Conservation (phyloP, 2,113 vertebrate species). For the Halcyon senegalensis region DNA sequence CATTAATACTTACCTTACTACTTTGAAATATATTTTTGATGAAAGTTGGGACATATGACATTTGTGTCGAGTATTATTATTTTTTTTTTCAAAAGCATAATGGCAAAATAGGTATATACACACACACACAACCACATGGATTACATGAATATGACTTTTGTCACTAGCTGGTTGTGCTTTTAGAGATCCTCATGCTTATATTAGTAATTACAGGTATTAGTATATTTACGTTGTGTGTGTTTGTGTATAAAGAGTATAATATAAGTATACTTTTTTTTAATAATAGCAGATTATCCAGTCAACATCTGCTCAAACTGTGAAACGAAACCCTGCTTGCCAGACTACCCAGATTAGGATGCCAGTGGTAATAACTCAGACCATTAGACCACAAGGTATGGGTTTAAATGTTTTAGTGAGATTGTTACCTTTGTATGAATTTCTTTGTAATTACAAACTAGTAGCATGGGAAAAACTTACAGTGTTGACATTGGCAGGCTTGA, state of each 20-base stretch:
- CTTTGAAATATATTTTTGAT: conserved; percentile 22
- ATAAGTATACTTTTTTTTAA: conserved; percentile 66
- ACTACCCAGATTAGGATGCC: conserved; percentile 85
- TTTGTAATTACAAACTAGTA: conserved; percentile 11
- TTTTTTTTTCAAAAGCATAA: not conserved
- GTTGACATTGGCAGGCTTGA: conserved; percentile 23
- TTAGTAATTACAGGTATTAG: conserved; percentile 43
- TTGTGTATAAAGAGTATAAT: conserved; percentile 70
- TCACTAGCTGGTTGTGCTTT: conserved; percentile 54
- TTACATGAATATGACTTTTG: conserved; percentile 50
- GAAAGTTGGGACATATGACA: conserved; percentile 14
- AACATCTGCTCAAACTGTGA: conserved; percentile 79
- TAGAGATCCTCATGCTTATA: conserved; percentile 38
- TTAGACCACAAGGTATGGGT: conserved; percentile 81
- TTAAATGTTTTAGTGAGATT: conserved; percentile 64
- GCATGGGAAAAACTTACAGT: not conserved
- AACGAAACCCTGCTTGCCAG: conserved; percentile 73
- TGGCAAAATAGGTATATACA: not conserved
- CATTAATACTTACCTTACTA: not conserved
- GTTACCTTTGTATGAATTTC: conserved; percentile 61
- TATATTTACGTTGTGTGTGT: conserved; percentile 59
- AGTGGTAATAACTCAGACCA: conserved; percentile 83
- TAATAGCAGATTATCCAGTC: conserved; percentile 69
- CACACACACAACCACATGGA: conserved; percentile 52
- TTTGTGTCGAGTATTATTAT: not conserved